A percentile compares a stretch with the other conserved stretches of the same genome.
Conservation (phyloP, 1,140 invertebrate genomes). For the Drepana arcuata region DNA sequence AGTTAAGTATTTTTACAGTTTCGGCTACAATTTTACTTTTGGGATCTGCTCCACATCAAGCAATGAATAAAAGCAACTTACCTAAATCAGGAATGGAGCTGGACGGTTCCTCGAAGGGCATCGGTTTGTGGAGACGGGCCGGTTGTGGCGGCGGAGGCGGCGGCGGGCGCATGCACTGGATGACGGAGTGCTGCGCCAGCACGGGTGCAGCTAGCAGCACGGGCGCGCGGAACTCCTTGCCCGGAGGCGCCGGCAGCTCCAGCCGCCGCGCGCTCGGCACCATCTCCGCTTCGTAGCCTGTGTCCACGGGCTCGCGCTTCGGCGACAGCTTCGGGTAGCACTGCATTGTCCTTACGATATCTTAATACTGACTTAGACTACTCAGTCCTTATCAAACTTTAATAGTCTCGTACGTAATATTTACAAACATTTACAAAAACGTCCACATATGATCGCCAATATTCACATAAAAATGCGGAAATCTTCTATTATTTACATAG, state of each 20-base stretch:
- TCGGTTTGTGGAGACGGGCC: slow-evolving; percentile 49
- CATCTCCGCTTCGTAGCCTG: slow-evolving; percentile 54
- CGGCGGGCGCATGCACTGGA: slow-evolving; percentile 73
- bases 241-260: slow-evolving; percentile 62
- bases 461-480: slow-evolving; percentile 21
- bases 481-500: slow-evolving; percentile 19
- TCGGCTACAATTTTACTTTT: no score
- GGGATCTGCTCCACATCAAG: no score
- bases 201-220: slow-evolving; percentile 58
- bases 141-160: slow-evolving; percentile 73
- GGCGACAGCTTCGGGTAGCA: slow-evolving; percentile 58
- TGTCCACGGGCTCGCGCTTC: slow-evolving; percentile 49
- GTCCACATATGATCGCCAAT: slow-evolving; percentile 1
- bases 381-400: slow-evolving; percentile 11
- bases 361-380: no score
- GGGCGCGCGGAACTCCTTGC: slow-evolving; percentile 62
- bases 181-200: slow-evolving; percentile 55
- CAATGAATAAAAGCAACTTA: slow-evolving; percentile 61
- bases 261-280: slow-evolving; percentile 45
- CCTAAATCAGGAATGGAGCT: slow-evolving; percentile 89
- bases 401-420: slow-evolving; percentile 10
- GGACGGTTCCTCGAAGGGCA: slow-evolving; percentile 80
- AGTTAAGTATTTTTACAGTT: no score
- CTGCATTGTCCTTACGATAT: no score
- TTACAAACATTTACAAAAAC: slow-evolving; percentile 17